These are phyloP conservation scores for Pangasius larnaudii DNA, from an alignment of 2,797 vertebrate species.

Conservation along the genomic window DNA sequence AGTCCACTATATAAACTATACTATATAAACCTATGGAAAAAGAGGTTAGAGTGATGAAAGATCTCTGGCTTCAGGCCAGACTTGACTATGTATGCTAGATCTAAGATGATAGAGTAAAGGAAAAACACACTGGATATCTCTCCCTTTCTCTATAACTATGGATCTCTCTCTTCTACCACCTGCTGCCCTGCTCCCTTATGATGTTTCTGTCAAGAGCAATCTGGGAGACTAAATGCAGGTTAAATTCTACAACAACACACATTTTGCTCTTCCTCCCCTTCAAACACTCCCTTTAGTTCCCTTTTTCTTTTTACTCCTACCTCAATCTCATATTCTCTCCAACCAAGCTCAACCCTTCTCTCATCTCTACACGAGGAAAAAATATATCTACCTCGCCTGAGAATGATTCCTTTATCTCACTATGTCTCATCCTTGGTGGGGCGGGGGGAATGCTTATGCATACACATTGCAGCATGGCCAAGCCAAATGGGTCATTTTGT, in stretches of 20 bases:
- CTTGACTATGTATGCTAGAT: not conserved
- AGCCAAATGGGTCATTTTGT: not conserved
- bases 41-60: not conserved
- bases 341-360: not conserved
- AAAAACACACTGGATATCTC: not conserved
- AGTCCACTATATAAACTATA: slow-evolving; percentile 6
- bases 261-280: not conserved
- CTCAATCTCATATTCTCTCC: not conserved
- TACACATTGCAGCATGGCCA: not conserved
- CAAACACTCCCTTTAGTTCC: not conserved
- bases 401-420: not conserved
- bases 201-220: slow-evolving; percentile 1
- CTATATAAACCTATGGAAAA: not conserved
- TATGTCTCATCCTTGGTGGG: not conserved
- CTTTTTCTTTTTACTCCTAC: not conserved
- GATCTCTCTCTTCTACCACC: not conserved
- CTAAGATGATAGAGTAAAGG: not conserved
- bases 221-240: not conserved
- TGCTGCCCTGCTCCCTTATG: not conserved
- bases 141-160: not conserved
- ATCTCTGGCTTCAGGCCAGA: not conserved
- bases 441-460: not conserved
- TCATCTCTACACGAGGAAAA: not conserved
- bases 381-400: not conserved
- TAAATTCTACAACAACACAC: not conserved